phyloP scores from a whole-genome alignment of 2,888 invertebrate genomes.

The Drosophila mayaguana region DNA sequence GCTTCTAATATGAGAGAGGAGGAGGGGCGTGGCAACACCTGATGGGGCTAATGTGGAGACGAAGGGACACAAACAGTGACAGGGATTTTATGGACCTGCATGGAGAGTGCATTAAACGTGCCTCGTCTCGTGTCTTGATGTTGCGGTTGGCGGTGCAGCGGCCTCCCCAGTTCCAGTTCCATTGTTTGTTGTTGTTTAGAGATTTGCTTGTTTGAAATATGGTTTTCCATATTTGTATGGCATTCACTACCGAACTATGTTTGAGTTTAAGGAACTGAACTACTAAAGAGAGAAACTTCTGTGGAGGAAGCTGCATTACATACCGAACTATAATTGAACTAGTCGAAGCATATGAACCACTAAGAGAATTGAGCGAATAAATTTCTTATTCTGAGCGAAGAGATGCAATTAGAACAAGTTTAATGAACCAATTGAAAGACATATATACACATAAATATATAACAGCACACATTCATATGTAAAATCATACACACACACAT shows the following conservation, averaged over 20 bases:
- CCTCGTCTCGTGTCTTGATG: slow-evolving; percentile 12
- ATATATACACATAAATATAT: too few species aligned
- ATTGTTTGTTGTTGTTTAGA: slow-evolving; percentile 46
- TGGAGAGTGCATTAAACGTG: slow-evolving; percentile 63
- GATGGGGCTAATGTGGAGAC: slow-evolving; percentile 40
- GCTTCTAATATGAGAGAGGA: slow-evolving; percentile 12
- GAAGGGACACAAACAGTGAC: slow-evolving; percentile 1
- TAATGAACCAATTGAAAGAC: neutral
- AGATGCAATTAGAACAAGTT: neutral
- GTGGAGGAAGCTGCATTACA: neutral
- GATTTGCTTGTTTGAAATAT: slow-evolving; percentile 74
- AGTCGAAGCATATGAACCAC: neutral
- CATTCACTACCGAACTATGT: neutral
- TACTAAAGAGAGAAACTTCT: neutral
- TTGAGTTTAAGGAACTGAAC: neutral
- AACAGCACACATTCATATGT: too few species aligned
- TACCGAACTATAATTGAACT: neutral
- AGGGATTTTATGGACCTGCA: slow-evolving; percentile 16
- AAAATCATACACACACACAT: neutral
- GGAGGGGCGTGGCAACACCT: slow-evolving; percentile 74
- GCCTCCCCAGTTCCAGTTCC: neutral
- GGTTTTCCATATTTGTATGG: slow-evolving; percentile 36
- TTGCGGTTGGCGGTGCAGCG: slow-evolving; percentile 10
- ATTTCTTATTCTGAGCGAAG: neutral
- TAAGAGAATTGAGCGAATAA: neutral